Percentiles rank a stretch among this genome's conserved stretches.
These are phyloP conservation scores for Poecilia gillii DNA, from an alignment of 2,797 vertebrate genomes.

Conservation along the genomic window DNA sequence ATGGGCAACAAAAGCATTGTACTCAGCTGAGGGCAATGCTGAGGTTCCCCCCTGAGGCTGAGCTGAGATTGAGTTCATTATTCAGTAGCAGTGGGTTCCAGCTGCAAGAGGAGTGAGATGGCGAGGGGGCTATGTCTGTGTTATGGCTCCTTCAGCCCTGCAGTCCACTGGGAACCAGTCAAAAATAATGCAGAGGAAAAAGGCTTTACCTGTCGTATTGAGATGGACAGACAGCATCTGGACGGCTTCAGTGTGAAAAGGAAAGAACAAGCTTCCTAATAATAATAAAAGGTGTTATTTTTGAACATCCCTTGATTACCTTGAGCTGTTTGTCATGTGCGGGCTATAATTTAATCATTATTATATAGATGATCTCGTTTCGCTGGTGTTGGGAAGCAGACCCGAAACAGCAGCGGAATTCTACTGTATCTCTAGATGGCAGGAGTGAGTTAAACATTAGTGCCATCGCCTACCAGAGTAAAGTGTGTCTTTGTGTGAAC, in stretches of 20 bases:
- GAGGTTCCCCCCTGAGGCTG: slow-evolving; percentile 50
- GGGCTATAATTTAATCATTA: neutral
- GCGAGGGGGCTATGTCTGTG: slow-evolving; percentile 53
- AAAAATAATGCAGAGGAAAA: slow-evolving; percentile 49
- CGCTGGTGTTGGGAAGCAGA: slow-evolving; percentile 24
- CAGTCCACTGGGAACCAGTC: slow-evolving; percentile 44
- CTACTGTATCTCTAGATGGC: slow-evolving; percentile 83
- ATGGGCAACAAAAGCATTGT: slow-evolving; percentile 56
- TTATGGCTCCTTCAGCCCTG: slow-evolving; percentile 50
- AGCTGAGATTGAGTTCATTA: slow-evolving; percentile 73
- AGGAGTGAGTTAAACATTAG: slow-evolving; percentile 82
- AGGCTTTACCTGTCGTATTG: slow-evolving; percentile 35
- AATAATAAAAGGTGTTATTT: neutral
- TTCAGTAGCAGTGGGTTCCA: slow-evolving; percentile 66
- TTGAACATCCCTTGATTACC: slow-evolving; percentile 6
- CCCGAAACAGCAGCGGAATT: slow-evolving; percentile 28
- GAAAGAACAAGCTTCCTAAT: neutral
- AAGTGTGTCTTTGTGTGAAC: slow-evolving; percentile 40
- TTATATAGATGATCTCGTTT: neutral
- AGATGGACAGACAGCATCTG: slow-evolving; percentile 12
- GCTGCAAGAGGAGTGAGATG: slow-evolving; percentile 58
- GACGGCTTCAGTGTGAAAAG: neutral
- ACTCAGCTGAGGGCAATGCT: slow-evolving; percentile 56
- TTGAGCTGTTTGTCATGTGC: slow-evolving; percentile 4
- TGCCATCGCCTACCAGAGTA: slow-evolving; percentile 28